phyloP scores from a whole-genome alignment of 2,888 invertebrate species.

The Meteorus colon region DNA sequence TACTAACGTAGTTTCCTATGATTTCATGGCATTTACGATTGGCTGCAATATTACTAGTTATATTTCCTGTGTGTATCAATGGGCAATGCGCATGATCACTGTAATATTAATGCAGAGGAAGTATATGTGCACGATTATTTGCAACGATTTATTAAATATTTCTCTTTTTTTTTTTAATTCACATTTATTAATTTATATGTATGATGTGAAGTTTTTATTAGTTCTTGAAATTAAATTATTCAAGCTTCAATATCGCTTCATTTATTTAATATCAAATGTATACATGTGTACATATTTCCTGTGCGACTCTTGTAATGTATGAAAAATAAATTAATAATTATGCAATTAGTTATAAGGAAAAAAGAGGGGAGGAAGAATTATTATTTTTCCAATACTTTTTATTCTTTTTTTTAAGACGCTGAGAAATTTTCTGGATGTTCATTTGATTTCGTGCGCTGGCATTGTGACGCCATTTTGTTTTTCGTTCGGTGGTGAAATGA shows the following conservation, averaged over 20 bases:
- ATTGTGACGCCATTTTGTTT: not conserved
- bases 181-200: not conserved
- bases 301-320: not conserved
- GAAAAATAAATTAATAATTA: constrained; percentile 6
- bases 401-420: no score
- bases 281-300: constrained; percentile 1
- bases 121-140: constrained; percentile 31
- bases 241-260: not conserved
- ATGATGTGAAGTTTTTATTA: constrained; percentile 3
- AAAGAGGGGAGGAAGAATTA: no score
- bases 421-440: not conserved
- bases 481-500: not conserved
- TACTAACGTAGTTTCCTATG: constrained; percentile 26
- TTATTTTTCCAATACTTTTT: no score
- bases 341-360: no score
- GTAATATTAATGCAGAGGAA: constrained; percentile 25
- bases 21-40: constrained; percentile 41
- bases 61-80: constrained; percentile 39
- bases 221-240: constrained; percentile 5
- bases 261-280: constrained; percentile 19
- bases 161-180: constrained; percentile 9
- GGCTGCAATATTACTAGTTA: constrained; percentile 40
- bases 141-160: constrained; percentile 9
- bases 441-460: not conserved
- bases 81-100: constrained; percentile 7